Base-by-base conservation (phyloP, 2,797 vertebrate genomes). In the Dipus sagitta region DNA sequence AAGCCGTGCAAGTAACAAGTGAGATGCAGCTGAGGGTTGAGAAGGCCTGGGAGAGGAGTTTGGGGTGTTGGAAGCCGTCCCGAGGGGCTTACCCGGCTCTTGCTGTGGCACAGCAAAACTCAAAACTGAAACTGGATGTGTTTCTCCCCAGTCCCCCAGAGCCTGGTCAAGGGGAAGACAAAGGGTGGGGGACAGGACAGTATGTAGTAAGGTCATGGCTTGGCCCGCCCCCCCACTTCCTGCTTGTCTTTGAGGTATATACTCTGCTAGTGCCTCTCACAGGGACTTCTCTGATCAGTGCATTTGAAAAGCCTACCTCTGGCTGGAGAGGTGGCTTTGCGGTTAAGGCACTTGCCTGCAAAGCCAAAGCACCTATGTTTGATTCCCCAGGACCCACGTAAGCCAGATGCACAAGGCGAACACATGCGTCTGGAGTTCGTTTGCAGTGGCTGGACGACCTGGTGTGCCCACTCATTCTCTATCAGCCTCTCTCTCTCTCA, bases 41-140 rank as follows among this genome's bases (percentile, higher is more conserved):
- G 76, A 68, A 67, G 23, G 47, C 5, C n/a, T 58, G 23, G 72
- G 68, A 64, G 42, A 68, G 38, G 80, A 75, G 21, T 9, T 34
- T 62, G 72, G 14, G 72, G 72, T 95, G 76, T 70, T 87, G 92
- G 72, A 95, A 85, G 70, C 68, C 75, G 34, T 30, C 28, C 70
- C 14, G 13, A 34, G 70, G 68, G 80, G 28, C 77, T 75, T 90
- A 34, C 65, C 75, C 68, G 42, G 4, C 24, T 30, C 64, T 52
- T 24, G 15, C 6, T 68, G 28, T 65, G 64, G 38, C 5, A 17
- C 28, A 1, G 26, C 26, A 74, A 89, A 65, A 1, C 20, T 60
- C 71, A 62, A 91, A 78, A 28, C 34, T 70, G 54, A 52, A 54
- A 75, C 71, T 47, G 38, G 32, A 23, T 60, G 58, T 65, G 38